Percentiles rank a stretch among this genome's conserved stretches.
These are phyloP conservation scores for Bufo gargarizans DNA, from an alignment of 2,113 vertebrate genomes.

Conservation along the genomic window DNA sequence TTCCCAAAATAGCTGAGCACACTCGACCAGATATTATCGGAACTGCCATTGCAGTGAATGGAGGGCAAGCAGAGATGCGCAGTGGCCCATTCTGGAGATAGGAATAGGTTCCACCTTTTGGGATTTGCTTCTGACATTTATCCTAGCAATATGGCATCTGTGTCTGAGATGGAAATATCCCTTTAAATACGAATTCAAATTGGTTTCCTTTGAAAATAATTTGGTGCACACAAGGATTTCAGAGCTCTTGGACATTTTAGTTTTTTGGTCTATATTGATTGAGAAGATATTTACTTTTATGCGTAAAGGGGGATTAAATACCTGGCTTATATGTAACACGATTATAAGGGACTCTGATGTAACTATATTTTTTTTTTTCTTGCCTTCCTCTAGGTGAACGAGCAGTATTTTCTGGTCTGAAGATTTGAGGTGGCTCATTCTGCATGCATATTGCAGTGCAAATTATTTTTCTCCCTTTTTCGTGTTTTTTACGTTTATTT, in stretches of 20 bases:
- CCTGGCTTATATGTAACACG: neutral
- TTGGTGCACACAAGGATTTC: conserved; percentile 83
- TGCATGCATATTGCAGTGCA: conserved; percentile 81
- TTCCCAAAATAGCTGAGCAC: too few species aligned
- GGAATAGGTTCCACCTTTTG: too few species aligned
- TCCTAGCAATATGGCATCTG: too few species aligned
- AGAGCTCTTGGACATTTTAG: conserved; percentile 82
- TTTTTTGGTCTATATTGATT: conserved; percentile 77
- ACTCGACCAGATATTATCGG: too few species aligned
- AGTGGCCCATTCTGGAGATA: too few species aligned
- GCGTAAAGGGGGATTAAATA: conserved; percentile 51
- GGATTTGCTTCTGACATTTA: too few species aligned
- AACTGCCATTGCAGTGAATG: too few species aligned
- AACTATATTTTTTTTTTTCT: conserved; percentile 58
- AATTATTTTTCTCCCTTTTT: conserved; percentile 65
- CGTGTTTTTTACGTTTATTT: conserved; percentile 63
- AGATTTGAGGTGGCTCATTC: conserved; percentile 82
- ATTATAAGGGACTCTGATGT: neutral
- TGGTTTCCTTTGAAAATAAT: conserved; percentile 66
- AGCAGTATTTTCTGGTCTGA: conserved; percentile 82
- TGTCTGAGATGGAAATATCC: too few species aligned
- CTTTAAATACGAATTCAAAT: neutral
- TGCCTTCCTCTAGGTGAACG: conserved; percentile 85
- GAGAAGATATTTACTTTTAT: conserved; percentile 68
- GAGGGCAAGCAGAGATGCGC: too few species aligned